Evolutionary conservation across 2,113 vertebrate species (phyloP).

Genomic region (Perccottus glenii): DNA sequence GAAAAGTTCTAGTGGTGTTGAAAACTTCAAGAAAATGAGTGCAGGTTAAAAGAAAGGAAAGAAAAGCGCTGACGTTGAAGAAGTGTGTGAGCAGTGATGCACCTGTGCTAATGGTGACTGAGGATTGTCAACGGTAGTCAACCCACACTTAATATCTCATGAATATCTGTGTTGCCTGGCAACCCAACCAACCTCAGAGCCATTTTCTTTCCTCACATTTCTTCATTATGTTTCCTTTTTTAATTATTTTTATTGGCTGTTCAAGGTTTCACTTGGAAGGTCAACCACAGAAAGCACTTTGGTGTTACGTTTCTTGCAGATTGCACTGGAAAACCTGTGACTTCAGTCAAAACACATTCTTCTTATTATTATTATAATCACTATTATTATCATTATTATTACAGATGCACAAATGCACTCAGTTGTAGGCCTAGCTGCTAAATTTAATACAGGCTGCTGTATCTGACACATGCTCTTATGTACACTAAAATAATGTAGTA

Average conservation of each 20-base stretch:
- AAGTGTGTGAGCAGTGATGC: slow-evolving; percentile 40
- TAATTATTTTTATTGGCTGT: slow-evolving; percentile 13
- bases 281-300: too few species aligned
- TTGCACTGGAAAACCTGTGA: not conserved
- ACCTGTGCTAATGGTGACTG: slow-evolving; percentile 55
- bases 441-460: not conserved
- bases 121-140: slow-evolving; percentile 71
- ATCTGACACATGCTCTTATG: not conserved
- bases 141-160: slow-evolving; percentile 69
- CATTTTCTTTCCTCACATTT: slow-evolving; percentile 20
- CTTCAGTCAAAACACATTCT: not conserved
- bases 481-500: too few species aligned
- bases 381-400: too few species aligned
- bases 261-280: slow-evolving; percentile 5
- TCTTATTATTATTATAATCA: too few species aligned
- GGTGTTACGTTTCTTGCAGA: too few species aligned
- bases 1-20: slow-evolving; percentile 1
- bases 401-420: not conserved
- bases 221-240: slow-evolving; percentile 13
- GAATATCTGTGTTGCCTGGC: slow-evolving; percentile 78
- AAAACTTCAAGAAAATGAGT: not conserved
- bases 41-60: slow-evolving; percentile 1
- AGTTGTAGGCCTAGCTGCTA: not conserved
- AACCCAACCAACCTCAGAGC: slow-evolving; percentile 58
- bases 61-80: slow-evolving; percentile 10